Evolutionary conservation across 2,888 invertebrate species (phyloP).

Genomic region (Plagodis pulveraria): DNA sequence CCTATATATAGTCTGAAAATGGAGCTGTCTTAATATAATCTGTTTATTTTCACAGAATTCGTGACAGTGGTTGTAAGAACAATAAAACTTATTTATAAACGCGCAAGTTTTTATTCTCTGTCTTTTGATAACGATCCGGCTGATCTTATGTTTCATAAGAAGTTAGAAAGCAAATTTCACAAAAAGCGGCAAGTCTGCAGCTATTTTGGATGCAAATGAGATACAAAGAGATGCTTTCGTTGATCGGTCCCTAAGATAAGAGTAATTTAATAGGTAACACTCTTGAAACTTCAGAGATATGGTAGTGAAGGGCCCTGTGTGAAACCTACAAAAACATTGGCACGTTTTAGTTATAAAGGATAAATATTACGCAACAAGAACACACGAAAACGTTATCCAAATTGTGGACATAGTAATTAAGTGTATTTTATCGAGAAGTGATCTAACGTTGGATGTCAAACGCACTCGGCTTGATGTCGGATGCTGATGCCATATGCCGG

Average conservation of each 20-base stretch:
- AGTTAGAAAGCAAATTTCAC: slow-evolving; percentile 14
- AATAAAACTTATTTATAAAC: slow-evolving; percentile 35
- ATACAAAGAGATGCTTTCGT: slow-evolving; percentile 5
- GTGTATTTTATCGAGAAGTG: slow-evolving; percentile 41
- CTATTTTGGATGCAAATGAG: slow-evolving; percentile 20
- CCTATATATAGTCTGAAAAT: too few relatives aligned
- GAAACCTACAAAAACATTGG: neutral
- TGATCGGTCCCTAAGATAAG: slow-evolving; percentile 9
- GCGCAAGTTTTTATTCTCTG: slow-evolving; percentile 27
- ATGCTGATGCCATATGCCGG: slow-evolving; percentile 52
- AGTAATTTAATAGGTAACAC: neutral
- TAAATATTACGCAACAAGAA: too few relatives aligned
- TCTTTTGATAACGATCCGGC: slow-evolving; percentile 24
- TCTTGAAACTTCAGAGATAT: neutral
- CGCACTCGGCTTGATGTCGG: slow-evolving; percentile 58
- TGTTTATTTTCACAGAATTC: slow-evolving; percentile 8
- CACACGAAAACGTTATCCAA: too few relatives aligned
- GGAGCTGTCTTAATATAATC: too few relatives aligned
- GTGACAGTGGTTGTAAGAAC: slow-evolving; percentile 33
- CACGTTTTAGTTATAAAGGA: neutral
- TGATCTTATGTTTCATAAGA: slow-evolving; percentile 19
- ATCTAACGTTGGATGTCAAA: slow-evolving; percentile 63
- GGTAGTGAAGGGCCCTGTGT: neutral
- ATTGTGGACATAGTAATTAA: slow-evolving; percentile 5
- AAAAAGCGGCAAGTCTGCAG: neutral